Evolutionary conservation across 2,888 invertebrate genomes (phyloP).

Genomic region (Caenorhabditis sp.): DNA sequence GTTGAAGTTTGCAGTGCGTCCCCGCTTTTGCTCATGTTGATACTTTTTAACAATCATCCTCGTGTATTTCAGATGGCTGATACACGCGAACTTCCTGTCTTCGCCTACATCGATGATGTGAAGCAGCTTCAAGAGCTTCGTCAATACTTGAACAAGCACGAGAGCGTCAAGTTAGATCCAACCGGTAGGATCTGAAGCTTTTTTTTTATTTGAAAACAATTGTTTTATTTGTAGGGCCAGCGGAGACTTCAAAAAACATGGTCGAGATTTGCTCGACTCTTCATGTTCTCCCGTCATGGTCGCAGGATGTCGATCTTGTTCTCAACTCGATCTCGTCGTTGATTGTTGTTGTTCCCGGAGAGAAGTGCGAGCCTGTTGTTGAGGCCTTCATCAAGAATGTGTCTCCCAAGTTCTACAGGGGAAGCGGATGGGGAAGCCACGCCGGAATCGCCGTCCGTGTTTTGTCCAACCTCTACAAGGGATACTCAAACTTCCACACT

Average conservation of each 20-base stretch:
- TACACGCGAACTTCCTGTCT: conserved; percentile 76
- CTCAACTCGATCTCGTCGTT: conserved; percentile 97
- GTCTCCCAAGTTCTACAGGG: conserved; percentile 69
- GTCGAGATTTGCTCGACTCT: conserved; percentile 66
- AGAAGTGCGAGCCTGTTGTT: conserved; percentile 92
- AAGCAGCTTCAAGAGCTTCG: conserved; percentile 88
- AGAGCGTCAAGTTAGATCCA: conserved; percentile 60
- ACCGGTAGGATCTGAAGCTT: conserved; percentile 20
- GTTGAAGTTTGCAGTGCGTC: conserved; percentile 62
- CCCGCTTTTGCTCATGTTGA: conserved; percentile 13
- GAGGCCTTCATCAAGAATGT: conserved; percentile 71
- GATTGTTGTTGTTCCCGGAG: conserved; percentile 91
- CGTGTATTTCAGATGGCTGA: conserved; percentile 72
- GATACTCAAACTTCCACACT: conserved; percentile 90
- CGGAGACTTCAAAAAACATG: conserved; percentile 68
- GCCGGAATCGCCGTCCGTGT: conserved; percentile 85
- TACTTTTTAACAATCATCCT: conserved; percentile 21
- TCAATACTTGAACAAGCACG: conserved; percentile 90
- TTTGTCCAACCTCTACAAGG: conserved; percentile 94
- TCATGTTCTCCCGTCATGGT: conserved; percentile 54
- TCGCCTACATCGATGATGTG: conserved; percentile 75
- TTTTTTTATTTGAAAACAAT: background rate
- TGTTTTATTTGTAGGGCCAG: conserved; percentile 50
- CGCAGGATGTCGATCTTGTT: conserved; percentile 91
- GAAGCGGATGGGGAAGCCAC: conserved; percentile 77